These are phyloP conservation scores for Eira barbara DNA, from an alignment of 2,113 vertebrate genomes.

Conservation along the genomic window DNA sequence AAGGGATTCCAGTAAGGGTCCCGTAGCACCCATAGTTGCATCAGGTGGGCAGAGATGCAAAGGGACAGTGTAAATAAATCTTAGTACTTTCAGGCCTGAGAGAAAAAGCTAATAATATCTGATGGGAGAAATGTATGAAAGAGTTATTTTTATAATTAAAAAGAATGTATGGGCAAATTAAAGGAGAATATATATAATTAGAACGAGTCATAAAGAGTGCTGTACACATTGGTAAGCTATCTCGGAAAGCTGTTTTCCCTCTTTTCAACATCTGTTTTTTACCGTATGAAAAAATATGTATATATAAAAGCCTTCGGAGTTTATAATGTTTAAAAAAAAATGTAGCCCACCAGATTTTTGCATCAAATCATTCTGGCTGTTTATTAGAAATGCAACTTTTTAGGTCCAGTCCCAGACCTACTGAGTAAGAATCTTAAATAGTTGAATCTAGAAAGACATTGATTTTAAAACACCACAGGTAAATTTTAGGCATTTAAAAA, in stretches of 20 bases:
- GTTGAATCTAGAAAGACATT: neutral
- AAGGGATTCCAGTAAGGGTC: neutral
- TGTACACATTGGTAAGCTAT: neutral
- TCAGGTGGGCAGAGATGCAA: neutral
- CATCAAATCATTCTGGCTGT: neutral
- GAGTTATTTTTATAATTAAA: neutral
- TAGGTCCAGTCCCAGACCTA: neutral
- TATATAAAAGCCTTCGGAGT: neutral
- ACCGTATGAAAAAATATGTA: neutral
- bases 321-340: neutral
- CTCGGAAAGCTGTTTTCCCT: neutral
- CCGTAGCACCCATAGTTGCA: neutral
- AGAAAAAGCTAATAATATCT: neutral
- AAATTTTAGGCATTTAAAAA: neutral
- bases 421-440: neutral
- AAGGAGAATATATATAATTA: neutral
- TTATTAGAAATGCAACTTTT: constrained; percentile 9
- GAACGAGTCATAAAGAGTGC: neutral
- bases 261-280: neutral
- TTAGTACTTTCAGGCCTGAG: neutral
- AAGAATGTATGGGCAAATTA: neutral
- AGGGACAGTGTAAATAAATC: neutral
- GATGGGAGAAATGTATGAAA: neutral
- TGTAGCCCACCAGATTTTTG: neutral
- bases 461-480: neutral